A percentile compares a stretch with the other conserved stretches of the same genome.
Conservation (phyloP, 1,140 invertebrate species). For the Drepana arcuata region DNA sequence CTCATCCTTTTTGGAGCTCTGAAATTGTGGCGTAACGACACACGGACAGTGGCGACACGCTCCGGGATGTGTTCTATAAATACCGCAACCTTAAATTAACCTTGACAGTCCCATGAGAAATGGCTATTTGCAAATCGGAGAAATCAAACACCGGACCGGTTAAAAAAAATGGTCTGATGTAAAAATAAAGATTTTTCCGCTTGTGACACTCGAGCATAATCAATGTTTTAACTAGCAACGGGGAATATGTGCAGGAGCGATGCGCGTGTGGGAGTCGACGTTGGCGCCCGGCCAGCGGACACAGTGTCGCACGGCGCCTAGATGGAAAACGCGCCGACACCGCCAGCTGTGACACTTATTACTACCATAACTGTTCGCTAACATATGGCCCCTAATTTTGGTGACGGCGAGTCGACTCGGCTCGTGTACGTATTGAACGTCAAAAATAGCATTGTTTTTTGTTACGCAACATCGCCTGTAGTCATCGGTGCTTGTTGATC, state of each 20-base stretch:
- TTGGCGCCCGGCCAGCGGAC: constrained; percentile 29
- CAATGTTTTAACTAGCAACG: constrained; percentile 60
- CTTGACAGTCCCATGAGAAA: constrained; percentile 67
- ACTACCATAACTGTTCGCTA: constrained; percentile 45
- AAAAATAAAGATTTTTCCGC: constrained; percentile 53
- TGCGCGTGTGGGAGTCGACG: constrained; percentile 18
- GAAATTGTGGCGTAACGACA: too few relatives aligned
- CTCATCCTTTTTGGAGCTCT: too few relatives aligned
- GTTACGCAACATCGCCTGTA: constrained; percentile 39
- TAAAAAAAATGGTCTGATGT: constrained; percentile 28
- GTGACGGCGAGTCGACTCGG: constrained; percentile 28
- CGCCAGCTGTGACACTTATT: constrained; percentile 40
- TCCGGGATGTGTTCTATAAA: constrained; percentile 42
- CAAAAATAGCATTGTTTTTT: constrained; percentile 33
- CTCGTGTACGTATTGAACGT: background rate
- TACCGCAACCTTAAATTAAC: constrained; percentile 66
- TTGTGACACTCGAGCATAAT: constrained; percentile 61
- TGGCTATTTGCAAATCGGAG: constrained; percentile 39
- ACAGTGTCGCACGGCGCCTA: constrained; percentile 3
- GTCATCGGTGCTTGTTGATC: too few relatives aligned
- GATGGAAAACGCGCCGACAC: constrained; percentile 12
- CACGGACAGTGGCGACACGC: constrained; percentile 39
- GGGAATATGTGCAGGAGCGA: constrained; percentile 27
- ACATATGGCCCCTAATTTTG: constrained; percentile 44
- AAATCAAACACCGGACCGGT: constrained; percentile 44